Conservation (phyloP, 1,140 invertebrate genomes). For the Linepithema humile region DNA sequence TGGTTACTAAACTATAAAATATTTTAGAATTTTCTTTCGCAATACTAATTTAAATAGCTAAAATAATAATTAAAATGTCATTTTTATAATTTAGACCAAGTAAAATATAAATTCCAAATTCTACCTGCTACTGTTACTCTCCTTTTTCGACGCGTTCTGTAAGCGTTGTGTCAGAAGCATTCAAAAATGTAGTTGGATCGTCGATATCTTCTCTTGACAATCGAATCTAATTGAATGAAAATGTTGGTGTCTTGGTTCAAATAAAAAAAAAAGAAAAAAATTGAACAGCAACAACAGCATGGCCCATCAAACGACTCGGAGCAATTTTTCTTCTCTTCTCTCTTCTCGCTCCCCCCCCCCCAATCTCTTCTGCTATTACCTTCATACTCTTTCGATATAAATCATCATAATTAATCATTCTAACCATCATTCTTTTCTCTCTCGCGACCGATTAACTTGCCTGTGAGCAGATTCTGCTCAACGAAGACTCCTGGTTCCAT, state of each 20-base stretch:
- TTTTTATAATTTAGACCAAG: constrained; percentile 25
- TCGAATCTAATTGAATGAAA: constrained; percentile 7
- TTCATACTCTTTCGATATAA: constrained; percentile 3
- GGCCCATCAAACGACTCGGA: constrained; percentile 53
- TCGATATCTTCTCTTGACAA: not conserved
- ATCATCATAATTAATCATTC: not conserved
- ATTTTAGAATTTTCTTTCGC: not conserved
- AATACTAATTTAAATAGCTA: constrained; percentile 16
- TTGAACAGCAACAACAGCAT: constrained; percentile 10
- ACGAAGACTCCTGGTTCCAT: constrained; percentile 4
- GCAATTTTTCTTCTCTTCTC: constrained; percentile 13
- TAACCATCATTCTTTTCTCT: not conserved
- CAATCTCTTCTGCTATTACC: not conserved
- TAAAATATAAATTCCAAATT: constrained; percentile 17
- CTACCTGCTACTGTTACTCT: constrained; percentile 50
- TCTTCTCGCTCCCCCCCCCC: not conserved
- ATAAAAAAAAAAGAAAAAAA: constrained; percentile 25
- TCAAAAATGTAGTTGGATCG: constrained; percentile 10
- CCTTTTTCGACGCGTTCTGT: constrained; percentile 15
- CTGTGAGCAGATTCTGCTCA: constrained; percentile 5
- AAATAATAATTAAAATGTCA: constrained; percentile 27
- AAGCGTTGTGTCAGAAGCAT: constrained; percentile 39
- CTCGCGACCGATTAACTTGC: constrained; percentile 4
- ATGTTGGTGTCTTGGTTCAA: not conserved
- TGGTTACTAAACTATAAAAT: constrained; percentile 18